phyloP scores from a whole-genome alignment of 1,140 invertebrate genomes.

The Megathymus violae region DNA sequence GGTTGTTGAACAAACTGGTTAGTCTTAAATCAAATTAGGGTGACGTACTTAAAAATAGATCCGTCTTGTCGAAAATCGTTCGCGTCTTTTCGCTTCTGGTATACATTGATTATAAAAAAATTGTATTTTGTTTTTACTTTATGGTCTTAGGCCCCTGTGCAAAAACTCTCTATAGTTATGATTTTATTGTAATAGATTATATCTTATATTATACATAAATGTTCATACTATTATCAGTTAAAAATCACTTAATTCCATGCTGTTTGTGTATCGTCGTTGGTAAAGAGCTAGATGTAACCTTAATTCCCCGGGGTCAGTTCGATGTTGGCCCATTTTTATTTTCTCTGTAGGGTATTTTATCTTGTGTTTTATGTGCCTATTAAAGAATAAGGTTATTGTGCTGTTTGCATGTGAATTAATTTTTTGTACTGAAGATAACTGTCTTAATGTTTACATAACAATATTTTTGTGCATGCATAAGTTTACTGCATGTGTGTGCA shows the following conservation, averaged over 20 bases:
- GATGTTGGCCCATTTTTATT: neutral
- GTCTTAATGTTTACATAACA: constrained; percentile 3
- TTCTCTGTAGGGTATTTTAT: constrained; percentile 6
- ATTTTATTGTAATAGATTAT: too few species aligned
- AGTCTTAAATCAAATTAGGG: neutral
- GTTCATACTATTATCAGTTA: too few species aligned
- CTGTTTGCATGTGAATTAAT: constrained; percentile 23
- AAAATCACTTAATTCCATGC: too few species aligned
- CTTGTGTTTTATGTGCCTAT: constrained; percentile 18
- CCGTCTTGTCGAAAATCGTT: too few species aligned
- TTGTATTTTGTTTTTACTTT: too few species aligned
- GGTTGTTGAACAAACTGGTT: neutral
- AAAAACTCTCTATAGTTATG: too few species aligned
- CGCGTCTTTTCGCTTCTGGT: too few species aligned
- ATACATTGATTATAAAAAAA: too few species aligned
- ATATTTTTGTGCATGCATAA: constrained; percentile 11
- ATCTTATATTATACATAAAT: too few species aligned
- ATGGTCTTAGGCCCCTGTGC: too few species aligned
- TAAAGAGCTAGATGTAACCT: neutral
- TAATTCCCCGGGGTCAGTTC: neutral
- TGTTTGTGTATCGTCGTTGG: too few species aligned
- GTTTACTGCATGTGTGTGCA: constrained; percentile 4
- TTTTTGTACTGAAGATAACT: constrained; percentile 14
- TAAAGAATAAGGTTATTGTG: constrained; percentile 26
- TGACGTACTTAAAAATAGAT: neutral